Percentiles rank a stretch among this genome's conserved stretches.
Conservation (phyloP, 2,888 invertebrate genomes). For the Mongoloraphidia duomilia region DNA sequence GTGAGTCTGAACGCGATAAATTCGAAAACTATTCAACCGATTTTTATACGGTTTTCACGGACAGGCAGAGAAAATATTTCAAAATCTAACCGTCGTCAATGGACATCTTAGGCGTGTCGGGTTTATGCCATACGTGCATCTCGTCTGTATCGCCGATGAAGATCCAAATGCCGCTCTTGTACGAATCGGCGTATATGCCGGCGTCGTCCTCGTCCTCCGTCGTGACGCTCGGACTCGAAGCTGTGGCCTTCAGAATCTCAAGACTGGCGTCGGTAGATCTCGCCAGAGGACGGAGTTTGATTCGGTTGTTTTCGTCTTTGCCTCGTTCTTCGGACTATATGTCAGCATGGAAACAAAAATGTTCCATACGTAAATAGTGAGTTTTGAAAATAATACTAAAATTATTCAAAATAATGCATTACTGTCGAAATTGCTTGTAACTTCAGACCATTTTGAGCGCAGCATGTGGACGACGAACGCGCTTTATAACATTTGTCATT, state of each 20-base stretch:
- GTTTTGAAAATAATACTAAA: too few relatives aligned
- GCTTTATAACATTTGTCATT: too few relatives aligned
- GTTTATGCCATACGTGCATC: slow-evolving; percentile 45
- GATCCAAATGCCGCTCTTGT: slow-evolving; percentile 56
- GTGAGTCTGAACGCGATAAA: too few relatives aligned
- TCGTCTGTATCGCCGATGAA: slow-evolving; percentile 62
- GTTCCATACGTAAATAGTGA: too few relatives aligned
- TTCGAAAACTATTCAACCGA: too few relatives aligned
- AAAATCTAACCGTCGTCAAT: too few relatives aligned
- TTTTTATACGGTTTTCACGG: too few relatives aligned
- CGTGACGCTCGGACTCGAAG: slow-evolving; percentile 49
- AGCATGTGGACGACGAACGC: too few relatives aligned
- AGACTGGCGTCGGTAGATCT: slow-evolving; percentile 60
- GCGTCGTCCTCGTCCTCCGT: slow-evolving; percentile 49
- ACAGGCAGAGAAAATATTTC: too few relatives aligned
- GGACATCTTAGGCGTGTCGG: slow-evolving; percentile 19
- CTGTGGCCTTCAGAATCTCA: slow-evolving; percentile 46
- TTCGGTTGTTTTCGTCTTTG: slow-evolving; percentile 40
- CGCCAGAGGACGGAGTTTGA: slow-evolving; percentile 40
- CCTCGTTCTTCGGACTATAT: slow-evolving; percentile 57
- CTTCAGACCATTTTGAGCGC: too few relatives aligned
- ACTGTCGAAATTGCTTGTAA: too few relatives aligned
- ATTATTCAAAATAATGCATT: too few relatives aligned
- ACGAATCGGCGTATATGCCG: slow-evolving; percentile 63
- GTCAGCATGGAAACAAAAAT: neutral